Evolutionary conservation across 1,140 invertebrate species (phyloP), one percentile per base, ranked within the genome.

Genomic region (Nautilus pompilius): DNA sequence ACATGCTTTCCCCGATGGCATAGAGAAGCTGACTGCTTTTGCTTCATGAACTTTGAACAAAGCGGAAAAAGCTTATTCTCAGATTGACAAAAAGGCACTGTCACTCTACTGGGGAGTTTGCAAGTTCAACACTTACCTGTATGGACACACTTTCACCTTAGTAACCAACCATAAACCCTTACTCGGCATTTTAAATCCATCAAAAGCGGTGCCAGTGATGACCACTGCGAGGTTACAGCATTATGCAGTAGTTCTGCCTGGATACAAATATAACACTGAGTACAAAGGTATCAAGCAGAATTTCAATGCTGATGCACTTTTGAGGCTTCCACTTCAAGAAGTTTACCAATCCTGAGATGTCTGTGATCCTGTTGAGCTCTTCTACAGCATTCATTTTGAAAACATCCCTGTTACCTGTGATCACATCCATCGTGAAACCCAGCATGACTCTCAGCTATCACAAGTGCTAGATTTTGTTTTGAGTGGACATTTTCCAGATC

Each of bases 31-130:
- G 1, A 78, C 85, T 20, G 78, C 78, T 4, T 85, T 83, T 70
- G 77, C 79, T 8, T 85, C 80, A 1, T 34, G 82, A 60, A 76
- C 72, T 3, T 58, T 86, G 15, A 76, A 67, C 8, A 28, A 66
- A 29, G 69, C 82, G n/a, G 83, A 87, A 70, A 66, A 73, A 63
- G 80, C 81, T 6, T 87, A 87, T 68, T 70, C 75, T 8, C 81
- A 86, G 62, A 76, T 85, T 8, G 84, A 88, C 36, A 84, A 84
- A 67, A 86, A 88, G 70, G 85, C 80, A 0, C 71, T 84, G 17
- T 77, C 79, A 17, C 78, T 87, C 24, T 63, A 84, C 34, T 83
- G 77, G 73, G 81, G 80, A n/a, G 62, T 84, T 53, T 58, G 71
- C 78, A 64, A 82, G 60, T 86, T 86, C 68, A 79, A 85, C 60